Conservation (phyloP, 2,888 invertebrate genomes). For the Arge pagana region DNA sequence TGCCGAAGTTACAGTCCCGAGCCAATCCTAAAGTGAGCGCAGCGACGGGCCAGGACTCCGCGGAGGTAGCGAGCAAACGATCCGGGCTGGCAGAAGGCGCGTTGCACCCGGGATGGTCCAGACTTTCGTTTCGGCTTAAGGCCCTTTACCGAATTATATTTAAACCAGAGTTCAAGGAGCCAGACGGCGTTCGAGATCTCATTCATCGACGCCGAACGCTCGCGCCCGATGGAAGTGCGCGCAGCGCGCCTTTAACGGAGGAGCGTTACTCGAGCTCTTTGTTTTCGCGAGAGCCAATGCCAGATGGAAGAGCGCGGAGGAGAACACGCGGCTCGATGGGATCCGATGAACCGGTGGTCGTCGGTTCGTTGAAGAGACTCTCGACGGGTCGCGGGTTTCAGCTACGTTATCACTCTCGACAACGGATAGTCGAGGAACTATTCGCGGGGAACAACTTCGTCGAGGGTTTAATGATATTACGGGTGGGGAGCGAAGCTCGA, state of each 20-base stretch:
- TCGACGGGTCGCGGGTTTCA: constrained; percentile 20
- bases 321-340: constrained; percentile 1
- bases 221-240: too few species aligned
- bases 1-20: too few species aligned
- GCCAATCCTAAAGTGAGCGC: constrained; percentile 24
- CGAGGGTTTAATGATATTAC: constrained; percentile 20
- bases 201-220: constrained; percentile 11
- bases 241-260: too few species aligned
- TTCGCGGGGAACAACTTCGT: constrained; percentile 21
- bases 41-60: constrained; percentile 27
- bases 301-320: constrained; percentile 16
- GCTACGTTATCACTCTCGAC: constrained; percentile 30
- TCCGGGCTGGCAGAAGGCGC: neutral
- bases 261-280: too few species aligned
- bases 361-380: constrained; percentile 12
- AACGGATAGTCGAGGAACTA: constrained; percentile 26
- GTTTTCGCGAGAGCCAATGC: constrained; percentile 22
- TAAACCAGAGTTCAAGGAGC: constrained; percentile 17
- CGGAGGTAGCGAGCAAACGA: constrained; percentile 22
- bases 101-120: constrained; percentile 7
- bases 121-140: constrained; percentile 16
- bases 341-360: constrained; percentile 15
- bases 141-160: constrained; percentile 20
- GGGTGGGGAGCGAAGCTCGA: constrained; percentile 2
- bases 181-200: constrained; percentile 7